Conservation (phyloP, 2,113 vertebrate genomes). For the Sander lucioperca region DNA sequence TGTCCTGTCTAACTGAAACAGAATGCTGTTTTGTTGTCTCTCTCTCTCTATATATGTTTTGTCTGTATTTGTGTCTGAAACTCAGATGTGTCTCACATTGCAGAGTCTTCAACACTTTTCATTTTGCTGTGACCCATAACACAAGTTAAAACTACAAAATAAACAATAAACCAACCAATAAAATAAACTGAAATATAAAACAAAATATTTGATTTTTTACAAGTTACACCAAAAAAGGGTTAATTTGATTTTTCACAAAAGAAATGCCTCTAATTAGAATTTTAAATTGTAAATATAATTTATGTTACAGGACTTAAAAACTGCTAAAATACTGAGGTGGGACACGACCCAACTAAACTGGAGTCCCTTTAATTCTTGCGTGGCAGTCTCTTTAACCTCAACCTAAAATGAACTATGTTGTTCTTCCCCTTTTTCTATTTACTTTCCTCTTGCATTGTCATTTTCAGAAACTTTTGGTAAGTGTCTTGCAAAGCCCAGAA, state of each 20-base stretch:
- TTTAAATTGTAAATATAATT: slow-evolving; percentile 22
- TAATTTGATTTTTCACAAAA: neutral
- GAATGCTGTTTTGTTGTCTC: slow-evolving; percentile 29
- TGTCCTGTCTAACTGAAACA: slow-evolving; percentile 64
- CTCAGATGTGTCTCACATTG: slow-evolving; percentile 66
- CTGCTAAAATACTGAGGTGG: neutral
- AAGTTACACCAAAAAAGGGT: neutral
- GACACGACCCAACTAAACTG: slow-evolving; percentile 30
- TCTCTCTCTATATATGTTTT: slow-evolving; percentile 56
- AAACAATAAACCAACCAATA: neutral
- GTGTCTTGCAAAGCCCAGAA: slow-evolving; percentile 84
- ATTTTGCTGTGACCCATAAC: slow-evolving; percentile 47
- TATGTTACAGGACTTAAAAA: neutral
- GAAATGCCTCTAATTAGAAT: slow-evolving; percentile 4
- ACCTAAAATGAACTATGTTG: slow-evolving; percentile 81
- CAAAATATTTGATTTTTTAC: neutral
- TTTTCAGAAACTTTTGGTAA: slow-evolving; percentile 99
- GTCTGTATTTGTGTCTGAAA: slow-evolving; percentile 74
- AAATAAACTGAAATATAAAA: slow-evolving; percentile 7
- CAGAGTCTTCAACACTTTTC: slow-evolving; percentile 65
- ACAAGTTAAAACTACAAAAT: slow-evolving; percentile 20
- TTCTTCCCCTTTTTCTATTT: slow-evolving; percentile 80
- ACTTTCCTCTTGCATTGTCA: slow-evolving; percentile 84
- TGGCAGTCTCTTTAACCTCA: slow-evolving; percentile 20
- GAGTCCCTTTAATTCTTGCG: slow-evolving; percentile 33